Conservation (phyloP, 1,140 invertebrate genomes). For the Plodia interpunctella region DNA sequence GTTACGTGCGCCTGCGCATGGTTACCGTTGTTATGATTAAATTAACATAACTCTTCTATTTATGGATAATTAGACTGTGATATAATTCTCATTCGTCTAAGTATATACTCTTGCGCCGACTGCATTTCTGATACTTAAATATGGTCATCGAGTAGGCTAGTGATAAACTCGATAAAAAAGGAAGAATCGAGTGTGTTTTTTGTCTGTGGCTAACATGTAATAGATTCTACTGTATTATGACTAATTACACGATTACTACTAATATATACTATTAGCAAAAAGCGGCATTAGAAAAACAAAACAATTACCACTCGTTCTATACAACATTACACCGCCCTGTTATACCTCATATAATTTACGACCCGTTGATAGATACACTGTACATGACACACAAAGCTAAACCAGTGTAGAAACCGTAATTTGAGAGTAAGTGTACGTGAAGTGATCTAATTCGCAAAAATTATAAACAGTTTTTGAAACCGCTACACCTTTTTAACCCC, state of each 20-base stretch:
- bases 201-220: too few species aligned
- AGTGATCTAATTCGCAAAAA: neutral
- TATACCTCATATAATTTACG: neutral
- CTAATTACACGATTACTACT: too few species aligned
- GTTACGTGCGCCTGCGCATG: neutral
- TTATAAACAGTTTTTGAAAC: neutral
- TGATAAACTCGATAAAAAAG: too few species aligned
- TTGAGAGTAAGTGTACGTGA: neutral
- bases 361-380: neutral
- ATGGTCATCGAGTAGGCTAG: too few species aligned
- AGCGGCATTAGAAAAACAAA: too few species aligned
- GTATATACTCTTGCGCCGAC: neutral
- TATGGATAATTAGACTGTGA: neutral
- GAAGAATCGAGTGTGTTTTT: too few species aligned
- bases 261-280: too few species aligned
- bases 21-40: neutral
- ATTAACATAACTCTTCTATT: slow-evolving; percentile 4
- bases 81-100: neutral
- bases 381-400: neutral
- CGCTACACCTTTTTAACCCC: neutral
- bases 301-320: too few species aligned
- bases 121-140: too few species aligned
- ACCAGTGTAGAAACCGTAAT: neutral
- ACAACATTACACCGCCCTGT: neutral
- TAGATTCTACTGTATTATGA: too few species aligned